Conservation (phyloP, 92 coral and sea anemone species). For the Phenganax stokvisi region DNA sequence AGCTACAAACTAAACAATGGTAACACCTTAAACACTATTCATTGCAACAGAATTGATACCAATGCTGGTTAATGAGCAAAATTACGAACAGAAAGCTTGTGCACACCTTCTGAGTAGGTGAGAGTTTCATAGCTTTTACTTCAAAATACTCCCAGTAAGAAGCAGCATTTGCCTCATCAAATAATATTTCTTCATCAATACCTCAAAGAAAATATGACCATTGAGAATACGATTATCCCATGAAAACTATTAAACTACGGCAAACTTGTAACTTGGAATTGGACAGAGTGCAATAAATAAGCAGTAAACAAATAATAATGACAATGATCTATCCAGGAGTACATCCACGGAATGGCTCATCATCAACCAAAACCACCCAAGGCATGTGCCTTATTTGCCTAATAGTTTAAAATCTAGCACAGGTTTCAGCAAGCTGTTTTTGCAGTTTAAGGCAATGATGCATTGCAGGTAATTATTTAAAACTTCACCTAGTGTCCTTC, state of each 20-base stretch:
- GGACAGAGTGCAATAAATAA: too few species aligned
- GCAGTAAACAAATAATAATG: too few species aligned
- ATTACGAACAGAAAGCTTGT: neutral
- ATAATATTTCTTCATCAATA: constrained; percentile 54
- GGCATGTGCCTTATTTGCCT: too few species aligned
- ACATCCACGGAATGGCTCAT: too few species aligned
- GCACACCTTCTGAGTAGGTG: constrained; percentile 81
- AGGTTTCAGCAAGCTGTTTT: too few species aligned
- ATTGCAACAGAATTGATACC: neutral
- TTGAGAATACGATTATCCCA: neutral
- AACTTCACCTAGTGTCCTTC: too few species aligned
- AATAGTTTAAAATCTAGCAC: too few species aligned
- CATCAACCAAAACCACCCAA: too few species aligned
- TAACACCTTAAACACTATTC: too few species aligned
- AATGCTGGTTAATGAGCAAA: neutral
- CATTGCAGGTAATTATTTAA: too few species aligned
- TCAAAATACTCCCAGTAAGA: constrained; percentile 46
- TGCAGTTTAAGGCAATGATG: too few species aligned
- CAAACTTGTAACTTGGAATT: neutral
- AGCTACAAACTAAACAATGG: constrained; percentile 55
- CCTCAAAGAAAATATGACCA: constrained; percentile 34
- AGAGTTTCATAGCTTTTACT: constrained; percentile 69
- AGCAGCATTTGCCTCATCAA: constrained; percentile 27
- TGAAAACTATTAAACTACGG: neutral
- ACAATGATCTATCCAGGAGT: too few species aligned